Conservation (phyloP, 2,113 vertebrate genomes). For the Malaclemys terrapin region DNA sequence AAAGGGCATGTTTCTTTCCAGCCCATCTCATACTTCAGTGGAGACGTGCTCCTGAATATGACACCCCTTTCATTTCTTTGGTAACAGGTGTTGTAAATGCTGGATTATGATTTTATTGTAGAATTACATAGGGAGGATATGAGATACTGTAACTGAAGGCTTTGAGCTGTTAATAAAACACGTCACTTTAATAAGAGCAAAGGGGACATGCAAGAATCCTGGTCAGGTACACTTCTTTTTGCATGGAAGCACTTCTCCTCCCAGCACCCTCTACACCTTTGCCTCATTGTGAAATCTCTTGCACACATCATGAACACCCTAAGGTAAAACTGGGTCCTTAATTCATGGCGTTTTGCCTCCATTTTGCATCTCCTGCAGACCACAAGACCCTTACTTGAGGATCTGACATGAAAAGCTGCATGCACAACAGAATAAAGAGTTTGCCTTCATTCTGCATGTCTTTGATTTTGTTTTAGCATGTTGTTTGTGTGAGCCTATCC, state of each 20-base stretch:
- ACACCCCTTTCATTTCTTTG: background rate
- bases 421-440: background rate
- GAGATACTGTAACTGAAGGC: background rate
- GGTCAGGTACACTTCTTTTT: background rate
- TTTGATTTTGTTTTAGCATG: background rate
- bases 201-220: background rate
- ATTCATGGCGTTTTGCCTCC: background rate
- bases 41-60: background rate
- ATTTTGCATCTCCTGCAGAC: background rate
- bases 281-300: background rate
- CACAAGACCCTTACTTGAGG: background rate
- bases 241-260: background rate
- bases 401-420: background rate
- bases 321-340: background rate
- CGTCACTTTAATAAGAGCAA: background rate
- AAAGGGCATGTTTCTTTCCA: background rate
- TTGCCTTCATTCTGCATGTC: background rate
- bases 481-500: background rate
- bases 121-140: background rate
- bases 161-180: background rate
- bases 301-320: accelerated
- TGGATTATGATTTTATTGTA: background rate
- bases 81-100: background rate
- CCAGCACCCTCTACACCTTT: background rate
- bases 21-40: background rate